Evolutionary conservation across 2,888 invertebrate genomes (phyloP).

Genomic region (Pterobdella sp.): DNA sequence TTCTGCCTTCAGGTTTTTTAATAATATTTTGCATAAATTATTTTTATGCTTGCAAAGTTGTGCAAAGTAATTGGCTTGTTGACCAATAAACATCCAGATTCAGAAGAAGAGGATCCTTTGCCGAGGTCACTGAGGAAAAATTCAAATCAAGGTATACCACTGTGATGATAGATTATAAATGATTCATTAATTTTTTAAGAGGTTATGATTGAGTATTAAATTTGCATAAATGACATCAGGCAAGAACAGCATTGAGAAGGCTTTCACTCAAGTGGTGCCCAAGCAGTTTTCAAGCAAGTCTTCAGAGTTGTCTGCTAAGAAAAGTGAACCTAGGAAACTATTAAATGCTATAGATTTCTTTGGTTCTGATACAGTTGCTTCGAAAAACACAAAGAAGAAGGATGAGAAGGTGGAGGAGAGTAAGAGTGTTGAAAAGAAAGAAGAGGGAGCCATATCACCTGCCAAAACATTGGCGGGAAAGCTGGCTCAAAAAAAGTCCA

Average conservation of each 20-base stretch:
- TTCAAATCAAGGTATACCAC: too few relatives aligned
- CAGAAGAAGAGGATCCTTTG: too few relatives aligned
- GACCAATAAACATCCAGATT: too few relatives aligned
- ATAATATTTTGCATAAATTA: too few relatives aligned
- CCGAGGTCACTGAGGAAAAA: too few relatives aligned
- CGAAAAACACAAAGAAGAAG: slow-evolving; percentile 33
- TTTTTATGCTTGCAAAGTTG: too few relatives aligned
- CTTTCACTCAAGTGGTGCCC: slow-evolving; percentile 30
- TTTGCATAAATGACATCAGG: slow-evolving; percentile 24
- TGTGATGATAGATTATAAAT: too few relatives aligned
- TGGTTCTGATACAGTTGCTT: slow-evolving; percentile 41
- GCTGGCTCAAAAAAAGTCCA: background rate
- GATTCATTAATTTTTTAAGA: background rate
- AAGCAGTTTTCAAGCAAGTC: slow-evolving; percentile 14
- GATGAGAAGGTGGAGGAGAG: background rate
- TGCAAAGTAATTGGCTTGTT: too few relatives aligned
- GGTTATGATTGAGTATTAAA: background rate
- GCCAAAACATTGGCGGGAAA: background rate
- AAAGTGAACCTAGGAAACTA: slow-evolving; percentile 18
- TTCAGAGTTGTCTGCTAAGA: background rate
- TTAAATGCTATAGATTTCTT: slow-evolving; percentile 44
- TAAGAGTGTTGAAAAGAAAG: background rate
- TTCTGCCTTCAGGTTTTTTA: background rate
- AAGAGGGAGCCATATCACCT: too few relatives aligned
- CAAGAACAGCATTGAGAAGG: slow-evolving; percentile 20